These are phyloP conservation scores for Desmodus rotundus DNA, from an alignment of 2,113 vertebrate genomes.

Conservation along the genomic window DNA sequence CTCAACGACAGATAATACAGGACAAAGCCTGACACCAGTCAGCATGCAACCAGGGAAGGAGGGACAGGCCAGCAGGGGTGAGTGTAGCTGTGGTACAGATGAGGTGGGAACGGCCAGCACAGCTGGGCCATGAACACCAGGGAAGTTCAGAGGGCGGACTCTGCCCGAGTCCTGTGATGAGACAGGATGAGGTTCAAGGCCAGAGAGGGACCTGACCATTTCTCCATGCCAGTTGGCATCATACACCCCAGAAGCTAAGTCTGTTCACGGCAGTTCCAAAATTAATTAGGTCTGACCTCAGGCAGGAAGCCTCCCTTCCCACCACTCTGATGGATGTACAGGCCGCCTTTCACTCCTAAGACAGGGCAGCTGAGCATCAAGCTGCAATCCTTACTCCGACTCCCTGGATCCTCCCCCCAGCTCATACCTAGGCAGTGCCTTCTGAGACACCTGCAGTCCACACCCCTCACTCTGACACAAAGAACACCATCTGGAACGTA, in stretches of 20 bases:
- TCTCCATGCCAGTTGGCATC: not conserved
- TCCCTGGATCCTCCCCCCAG: accelerated
- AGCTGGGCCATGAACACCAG: accelerated
- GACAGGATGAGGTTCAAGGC: not conserved
- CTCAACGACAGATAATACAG: not conserved
- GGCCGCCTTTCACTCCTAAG: not conserved
- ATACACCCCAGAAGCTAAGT: not conserved
- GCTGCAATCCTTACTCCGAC: not conserved
- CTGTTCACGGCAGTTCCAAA: not conserved
- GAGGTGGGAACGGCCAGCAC: not conserved
- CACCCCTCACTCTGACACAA: not conserved
- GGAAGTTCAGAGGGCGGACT: too few species aligned
- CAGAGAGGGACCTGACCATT: not conserved
- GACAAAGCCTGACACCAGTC: not conserved
- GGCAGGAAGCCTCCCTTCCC: not conserved
- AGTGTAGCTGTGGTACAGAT: accelerated
- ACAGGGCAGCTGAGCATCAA: not conserved
- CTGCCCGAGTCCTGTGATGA: not conserved
- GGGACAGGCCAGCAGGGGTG: not conserved
- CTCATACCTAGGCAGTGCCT: not conserved
- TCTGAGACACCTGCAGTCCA: not conserved
- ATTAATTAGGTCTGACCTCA: not conserved
- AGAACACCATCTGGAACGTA: not conserved
- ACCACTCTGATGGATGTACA: not conserved
- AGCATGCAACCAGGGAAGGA: not conserved